Evolutionary conservation across 2,797 vertebrate genomes (phyloP).

Genomic region (Chelon auratus): DNA sequence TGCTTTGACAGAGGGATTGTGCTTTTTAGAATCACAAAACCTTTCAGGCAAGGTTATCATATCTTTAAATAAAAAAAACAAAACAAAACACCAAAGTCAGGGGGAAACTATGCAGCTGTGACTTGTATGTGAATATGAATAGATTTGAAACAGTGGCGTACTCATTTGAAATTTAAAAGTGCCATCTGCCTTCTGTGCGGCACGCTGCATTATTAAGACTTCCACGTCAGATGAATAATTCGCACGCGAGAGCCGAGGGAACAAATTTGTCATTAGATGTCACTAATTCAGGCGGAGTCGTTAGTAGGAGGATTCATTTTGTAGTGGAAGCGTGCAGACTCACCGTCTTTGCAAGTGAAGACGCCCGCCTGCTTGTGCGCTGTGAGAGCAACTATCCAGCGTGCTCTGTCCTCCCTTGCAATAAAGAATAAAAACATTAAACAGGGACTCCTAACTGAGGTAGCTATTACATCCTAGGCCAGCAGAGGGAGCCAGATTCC

Average conservation of each 20-base stretch:
- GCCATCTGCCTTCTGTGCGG: slow-evolving; percentile 8
- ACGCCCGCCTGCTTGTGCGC: slow-evolving; percentile 75
- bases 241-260: background rate
- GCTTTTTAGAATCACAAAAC: no score
- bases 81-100: no score
- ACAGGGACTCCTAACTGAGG: background rate
- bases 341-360: slow-evolving; percentile 85
- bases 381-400: slow-evolving; percentile 90
- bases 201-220: background rate
- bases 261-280: slow-evolving; percentile 8
- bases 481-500: slow-evolving; percentile 67
- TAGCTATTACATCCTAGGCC: slow-evolving; percentile 23
- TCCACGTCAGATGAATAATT: background rate
- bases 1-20: no score
- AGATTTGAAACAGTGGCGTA: slow-evolving; percentile 16
- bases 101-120: background rate
- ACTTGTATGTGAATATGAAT: background rate
- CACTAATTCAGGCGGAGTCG: background rate
- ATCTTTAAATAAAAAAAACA: background rate
- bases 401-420: slow-evolving; percentile 90
- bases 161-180: slow-evolving; percentile 18
- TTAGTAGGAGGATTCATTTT: background rate
- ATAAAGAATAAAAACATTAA: slow-evolving; percentile 2
- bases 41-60: no score
- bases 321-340: slow-evolving; percentile 22